Percentiles rank a stretch among this genome's conserved stretches.
Conservation (phyloP, 1,140 invertebrate genomes). For the Papilio polytes region DNA sequence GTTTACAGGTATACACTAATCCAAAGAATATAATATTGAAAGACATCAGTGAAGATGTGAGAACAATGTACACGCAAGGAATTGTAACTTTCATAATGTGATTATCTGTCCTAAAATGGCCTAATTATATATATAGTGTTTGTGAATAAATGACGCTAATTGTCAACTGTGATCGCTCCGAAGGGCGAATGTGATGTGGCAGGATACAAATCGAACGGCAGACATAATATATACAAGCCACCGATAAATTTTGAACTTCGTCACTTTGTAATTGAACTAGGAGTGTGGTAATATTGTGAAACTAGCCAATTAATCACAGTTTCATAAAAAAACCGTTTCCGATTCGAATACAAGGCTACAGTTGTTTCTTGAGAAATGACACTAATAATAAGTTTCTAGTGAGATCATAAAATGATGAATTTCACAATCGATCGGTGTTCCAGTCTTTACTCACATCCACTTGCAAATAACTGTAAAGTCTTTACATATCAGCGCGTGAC, state of each 20-base stretch:
- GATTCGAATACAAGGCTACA: too few relatives aligned
- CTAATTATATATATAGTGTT: conserved; percentile 82
- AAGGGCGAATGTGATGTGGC: conserved; percentile 52
- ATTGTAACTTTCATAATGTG: conserved; percentile 75
- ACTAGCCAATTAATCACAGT: too few relatives aligned
- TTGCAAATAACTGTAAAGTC: conserved; percentile 54
- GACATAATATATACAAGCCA: not conserved
- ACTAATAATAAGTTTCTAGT: not conserved
- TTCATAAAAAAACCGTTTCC: too few relatives aligned
- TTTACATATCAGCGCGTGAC: conserved; percentile 82
- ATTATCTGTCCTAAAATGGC: conserved; percentile 83
- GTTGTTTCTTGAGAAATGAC: too few relatives aligned
- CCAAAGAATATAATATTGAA: conserved; percentile 69
- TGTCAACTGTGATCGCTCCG: conserved; percentile 74
- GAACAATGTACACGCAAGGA: conserved; percentile 63
- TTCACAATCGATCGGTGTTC: not conserved
- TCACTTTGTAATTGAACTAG: not conserved
- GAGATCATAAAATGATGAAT: not conserved
- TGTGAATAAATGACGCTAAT: conserved; percentile 72
- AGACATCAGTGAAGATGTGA: conserved; percentile 58
- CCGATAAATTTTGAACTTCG: not conserved
- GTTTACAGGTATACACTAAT: conserved; percentile 63
- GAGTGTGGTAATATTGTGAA: too few relatives aligned
- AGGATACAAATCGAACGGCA: not conserved
- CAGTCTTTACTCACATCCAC: not conserved